Evolutionary conservation across 2,797 vertebrate genomes (phyloP).

Genomic region (Channallabes apus): DNA sequence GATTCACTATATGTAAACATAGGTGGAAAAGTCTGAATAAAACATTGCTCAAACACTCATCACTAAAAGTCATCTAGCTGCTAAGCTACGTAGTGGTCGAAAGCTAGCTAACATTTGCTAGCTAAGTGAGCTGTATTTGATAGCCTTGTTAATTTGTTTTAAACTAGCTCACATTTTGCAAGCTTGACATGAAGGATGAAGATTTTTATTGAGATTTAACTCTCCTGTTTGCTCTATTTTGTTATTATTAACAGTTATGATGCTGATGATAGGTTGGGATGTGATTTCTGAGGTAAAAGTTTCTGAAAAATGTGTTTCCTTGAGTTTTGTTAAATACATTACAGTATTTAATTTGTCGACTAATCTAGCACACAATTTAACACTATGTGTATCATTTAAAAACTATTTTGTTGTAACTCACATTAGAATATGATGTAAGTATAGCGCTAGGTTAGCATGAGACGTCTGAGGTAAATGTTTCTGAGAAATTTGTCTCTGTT

Average conservation of each 20-base stretch:
- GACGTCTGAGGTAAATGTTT: conserved; percentile 9
- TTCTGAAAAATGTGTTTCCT: not conserved
- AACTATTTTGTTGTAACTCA: no score
- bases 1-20: not conserved
- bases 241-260: not conserved
- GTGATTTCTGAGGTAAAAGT: not conserved
- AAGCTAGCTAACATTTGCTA: not conserved
- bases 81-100: not conserved
- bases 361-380: no score
- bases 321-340: not conserved
- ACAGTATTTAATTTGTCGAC: no score
- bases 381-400: no score
- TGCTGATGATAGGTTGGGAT: not conserved
- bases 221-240: not conserved
- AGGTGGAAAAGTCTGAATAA: not conserved
- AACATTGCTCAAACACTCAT: not conserved
- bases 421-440: no score
- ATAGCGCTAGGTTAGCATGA: not conserved
- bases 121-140: not conserved
- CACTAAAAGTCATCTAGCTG: not conserved
- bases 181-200: not conserved
- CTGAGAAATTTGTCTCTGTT: not conserved
- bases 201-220: not conserved
- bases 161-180: not conserved
- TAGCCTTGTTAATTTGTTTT: not conserved